Base-by-base conservation (phyloP, 2,888 invertebrate genomes). In the Diaphora mendica region DNA sequence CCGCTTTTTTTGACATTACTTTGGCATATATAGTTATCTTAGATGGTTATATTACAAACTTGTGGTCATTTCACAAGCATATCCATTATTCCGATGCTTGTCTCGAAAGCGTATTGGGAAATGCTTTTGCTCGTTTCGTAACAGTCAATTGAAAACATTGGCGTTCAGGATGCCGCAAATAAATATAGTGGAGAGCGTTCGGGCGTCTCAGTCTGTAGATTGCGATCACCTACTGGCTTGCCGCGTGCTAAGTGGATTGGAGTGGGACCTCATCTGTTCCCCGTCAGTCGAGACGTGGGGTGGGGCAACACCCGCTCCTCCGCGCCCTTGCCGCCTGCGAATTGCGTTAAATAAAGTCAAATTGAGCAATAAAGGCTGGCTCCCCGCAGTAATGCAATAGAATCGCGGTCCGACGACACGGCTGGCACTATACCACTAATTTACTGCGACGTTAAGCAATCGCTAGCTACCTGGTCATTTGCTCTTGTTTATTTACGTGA, bases 281-380 rank as follows among this genome's bases (percentile, higher is more conserved):
- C 92, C 92, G 93, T 91, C 94, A 91, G 91, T 81, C 87, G 87
- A 84, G 88, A 86, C 86, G 86, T 84, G 84, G 86, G 88, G 88
- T 84, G 88, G 87, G 82, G 80, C 75, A 70, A 69, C 76, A 76
- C 79, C 73, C 85, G 77, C 77, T 72, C 81, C 84, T 83, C 81
- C 79, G 80, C 77, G 78, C 74, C 83, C 85, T 82, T 76, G 81
- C 81, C 79, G 88, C 89, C 79, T 85, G 88, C 85, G 91, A 91
- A 91, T 91, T 92, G 92, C 91, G 94, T 94, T 95, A 95, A 95
- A 95, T 95, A 95, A 95, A 95, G 95, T 94, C 94, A 95, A 95
- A 96, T 95, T 95, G 96, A 95, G 95, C 95, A 95, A 95, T 95
- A 96, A 95, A 95, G 94, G 93, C 93, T 88, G 91, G 92, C 90